These are phyloP conservation scores for Lissocephala sabroskyi DNA, from an alignment of 2,888 invertebrate species.

Conservation along the genomic window DNA sequence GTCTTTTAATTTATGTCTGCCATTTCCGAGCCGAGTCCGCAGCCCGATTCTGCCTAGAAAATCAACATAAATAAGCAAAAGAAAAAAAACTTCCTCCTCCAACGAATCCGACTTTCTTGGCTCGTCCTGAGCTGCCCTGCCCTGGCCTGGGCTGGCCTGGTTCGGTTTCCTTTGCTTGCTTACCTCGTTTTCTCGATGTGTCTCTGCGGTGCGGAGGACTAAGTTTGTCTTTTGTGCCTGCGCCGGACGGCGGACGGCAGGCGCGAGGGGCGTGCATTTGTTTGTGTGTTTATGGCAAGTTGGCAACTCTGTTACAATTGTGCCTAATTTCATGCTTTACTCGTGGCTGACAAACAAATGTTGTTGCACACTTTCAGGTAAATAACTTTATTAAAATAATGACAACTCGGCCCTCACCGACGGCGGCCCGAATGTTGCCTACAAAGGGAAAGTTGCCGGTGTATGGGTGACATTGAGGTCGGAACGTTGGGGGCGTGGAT, in stretches of 20 bases:
- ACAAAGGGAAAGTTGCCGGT: not conserved
- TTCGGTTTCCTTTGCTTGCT: not conserved
- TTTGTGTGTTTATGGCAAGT: conserved; percentile 52
- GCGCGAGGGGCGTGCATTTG: conserved; percentile 23
- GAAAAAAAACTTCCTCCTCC: too few relatives aligned
- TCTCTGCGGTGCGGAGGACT: conserved; percentile 31
- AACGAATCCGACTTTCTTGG: too few relatives aligned
- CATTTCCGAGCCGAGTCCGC: conserved; percentile 43
- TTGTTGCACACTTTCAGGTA: conserved; percentile 62
- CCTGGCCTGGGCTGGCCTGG: too few relatives aligned
- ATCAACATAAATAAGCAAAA: conserved; percentile 64
- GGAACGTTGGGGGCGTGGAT: too few relatives aligned
- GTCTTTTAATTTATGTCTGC: conserved; percentile 62
- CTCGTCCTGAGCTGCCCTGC: conserved; percentile 13
- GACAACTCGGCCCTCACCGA: conserved; percentile 41
- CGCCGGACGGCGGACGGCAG: conserved; percentile 18
- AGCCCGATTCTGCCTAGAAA: conserved; percentile 35
- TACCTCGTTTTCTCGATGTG: not conserved
- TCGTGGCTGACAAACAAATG: conserved; percentile 55
- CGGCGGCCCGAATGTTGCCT: not conserved
- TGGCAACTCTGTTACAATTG: conserved; percentile 64
- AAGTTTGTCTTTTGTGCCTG: conserved; percentile 54
- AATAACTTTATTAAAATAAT: conserved; percentile 65
- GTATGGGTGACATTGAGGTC: not conserved
- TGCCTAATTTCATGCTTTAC: conserved; percentile 58